Evolutionary conservation across 2,797 vertebrate genomes (phyloP).

Genomic region (Vultur gryphus): DNA sequence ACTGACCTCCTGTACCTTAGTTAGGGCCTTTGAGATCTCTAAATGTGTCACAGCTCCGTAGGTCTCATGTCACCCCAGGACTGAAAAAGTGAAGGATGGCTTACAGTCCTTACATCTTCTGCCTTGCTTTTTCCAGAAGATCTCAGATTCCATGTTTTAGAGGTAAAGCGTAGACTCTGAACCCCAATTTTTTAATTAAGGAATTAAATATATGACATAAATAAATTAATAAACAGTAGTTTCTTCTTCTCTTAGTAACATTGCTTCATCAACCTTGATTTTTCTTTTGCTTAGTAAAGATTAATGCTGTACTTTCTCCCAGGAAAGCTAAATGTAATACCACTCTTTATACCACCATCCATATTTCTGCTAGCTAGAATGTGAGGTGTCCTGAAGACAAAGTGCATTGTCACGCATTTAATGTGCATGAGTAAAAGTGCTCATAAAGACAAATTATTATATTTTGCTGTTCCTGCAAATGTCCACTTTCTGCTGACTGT

Average conservation of each 20-base stretch:
- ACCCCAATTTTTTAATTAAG: neutral
- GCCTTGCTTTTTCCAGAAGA: neutral
- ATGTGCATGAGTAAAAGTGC: conserved; percentile 16
- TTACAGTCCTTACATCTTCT: neutral
- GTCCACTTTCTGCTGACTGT: conserved; percentile 24
- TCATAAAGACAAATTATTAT: conserved; percentile 19
- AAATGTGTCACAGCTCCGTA: neutral
- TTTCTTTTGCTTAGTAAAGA: conserved; percentile 28
- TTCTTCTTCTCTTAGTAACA: neutral
- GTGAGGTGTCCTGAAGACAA: conserved; percentile 25
- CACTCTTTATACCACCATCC: neutral
- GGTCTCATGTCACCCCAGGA: neutral
- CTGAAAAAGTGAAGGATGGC: neutral
- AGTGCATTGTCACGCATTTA: neutral
- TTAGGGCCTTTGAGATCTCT: neutral
- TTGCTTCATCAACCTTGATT: conserved; percentile 14
- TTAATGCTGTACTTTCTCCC: neutral
- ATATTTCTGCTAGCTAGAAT: conserved; percentile 36
- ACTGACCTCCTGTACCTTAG: neutral
- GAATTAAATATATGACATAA: neutral
- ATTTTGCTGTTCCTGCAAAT: neutral
- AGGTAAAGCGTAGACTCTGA: neutral
- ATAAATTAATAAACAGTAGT: neutral
- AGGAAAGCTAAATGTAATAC: conserved; percentile 11
- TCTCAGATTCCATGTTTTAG: neutral